phyloP scores from a whole-genome alignment of 2,113 vertebrate genomes.

The Conger conger region DNA sequence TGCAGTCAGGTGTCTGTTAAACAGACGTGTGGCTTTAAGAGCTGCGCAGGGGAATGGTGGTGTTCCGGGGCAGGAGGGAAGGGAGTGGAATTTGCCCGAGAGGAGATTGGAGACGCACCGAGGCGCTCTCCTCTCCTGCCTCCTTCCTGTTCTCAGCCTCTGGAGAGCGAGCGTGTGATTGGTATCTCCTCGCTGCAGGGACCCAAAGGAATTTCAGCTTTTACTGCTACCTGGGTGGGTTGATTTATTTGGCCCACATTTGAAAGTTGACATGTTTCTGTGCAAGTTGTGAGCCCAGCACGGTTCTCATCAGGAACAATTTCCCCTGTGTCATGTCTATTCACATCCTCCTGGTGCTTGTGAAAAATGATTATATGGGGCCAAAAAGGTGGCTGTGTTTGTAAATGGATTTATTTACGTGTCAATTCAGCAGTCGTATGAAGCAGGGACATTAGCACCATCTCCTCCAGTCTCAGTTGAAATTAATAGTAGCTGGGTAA shows the following conservation, averaged over 20 bases:
- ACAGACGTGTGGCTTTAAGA: not conserved
- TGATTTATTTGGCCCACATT: constrained; percentile 32
- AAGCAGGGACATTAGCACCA: not conserved
- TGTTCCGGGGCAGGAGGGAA: constrained; percentile 44
- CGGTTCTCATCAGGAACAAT: not conserved
- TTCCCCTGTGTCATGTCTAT: not conserved
- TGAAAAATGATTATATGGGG: not conserved
- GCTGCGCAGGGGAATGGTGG: not conserved
- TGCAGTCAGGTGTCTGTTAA: no score
- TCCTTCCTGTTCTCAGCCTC: constrained; percentile 52
- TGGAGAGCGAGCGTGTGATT: constrained; percentile 46
- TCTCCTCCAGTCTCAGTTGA: not conserved
- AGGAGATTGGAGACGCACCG: constrained; percentile 56
- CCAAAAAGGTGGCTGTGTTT: not conserved
- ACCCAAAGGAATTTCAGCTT: constrained; percentile 28
- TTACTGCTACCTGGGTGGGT: constrained; percentile 27
- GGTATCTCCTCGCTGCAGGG: constrained; percentile 55
- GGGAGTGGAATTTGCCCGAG: constrained; percentile 64
- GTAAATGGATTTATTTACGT: not conserved
- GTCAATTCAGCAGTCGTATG: not conserved
- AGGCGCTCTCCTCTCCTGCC: constrained; percentile 29
- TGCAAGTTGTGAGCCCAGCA: not conserved
- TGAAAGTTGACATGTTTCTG: not conserved
- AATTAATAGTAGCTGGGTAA: not conserved
- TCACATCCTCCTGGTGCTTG: not conserved